Evolutionary conservation across 2,888 invertebrate genomes (phyloP), one percentile per base, ranked within the genome.

Genomic region (Epinotia demarniana): DNA sequence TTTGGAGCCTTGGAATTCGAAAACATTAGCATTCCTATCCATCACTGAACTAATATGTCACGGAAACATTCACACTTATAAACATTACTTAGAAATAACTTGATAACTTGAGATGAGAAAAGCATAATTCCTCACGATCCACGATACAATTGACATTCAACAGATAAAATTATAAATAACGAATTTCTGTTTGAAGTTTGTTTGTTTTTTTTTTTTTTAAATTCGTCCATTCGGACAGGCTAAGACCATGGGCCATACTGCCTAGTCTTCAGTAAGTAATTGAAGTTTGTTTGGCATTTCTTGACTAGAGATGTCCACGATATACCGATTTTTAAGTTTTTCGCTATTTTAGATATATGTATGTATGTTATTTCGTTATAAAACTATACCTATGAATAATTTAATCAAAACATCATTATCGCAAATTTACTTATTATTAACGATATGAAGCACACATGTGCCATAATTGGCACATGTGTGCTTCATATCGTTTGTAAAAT

Each of bases 151-250:
- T 23, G 16, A 49, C 23, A 16, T 46, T 39, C 43, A 16, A 8
- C 27, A 53, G n/a, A 33, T n/a, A 53, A 16, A 66, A 49, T 53
- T 16, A 16, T n/a, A 46, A 64, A 49, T 64, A 49, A 61, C 74
- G 74, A 60, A 75, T 70, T 66, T 75, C 53, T 60, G 60, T 71
- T 75, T 66, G 53, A 75, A 75, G 70, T 66, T 53, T 66, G 70
- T 27, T 27, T 23, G 23, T n/a, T n/a, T n/a, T n/a, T n/a, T n/a
- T n/a, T n/a, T n/a, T n/a, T n/a, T n/a, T n/a, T n/a, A n/a, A n/a
- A n/a, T n/a, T n/a, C n/a, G n/a, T n/a, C n/a, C n/a, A n/a, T n/a
- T n/a, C n/a, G n/a, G n/a, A n/a, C n/a, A n/a, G n/a, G n/a, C n/a
- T n/a, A n/a, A n/a, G n/a, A n/a, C n/a, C n/a, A n/a, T n/a, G n/a